Percentiles rank a stretch among this genome's conserved stretches.
phyloP scores from a whole-genome alignment of 2,888 invertebrate genomes.

The Thymelicus lineola region DNA sequence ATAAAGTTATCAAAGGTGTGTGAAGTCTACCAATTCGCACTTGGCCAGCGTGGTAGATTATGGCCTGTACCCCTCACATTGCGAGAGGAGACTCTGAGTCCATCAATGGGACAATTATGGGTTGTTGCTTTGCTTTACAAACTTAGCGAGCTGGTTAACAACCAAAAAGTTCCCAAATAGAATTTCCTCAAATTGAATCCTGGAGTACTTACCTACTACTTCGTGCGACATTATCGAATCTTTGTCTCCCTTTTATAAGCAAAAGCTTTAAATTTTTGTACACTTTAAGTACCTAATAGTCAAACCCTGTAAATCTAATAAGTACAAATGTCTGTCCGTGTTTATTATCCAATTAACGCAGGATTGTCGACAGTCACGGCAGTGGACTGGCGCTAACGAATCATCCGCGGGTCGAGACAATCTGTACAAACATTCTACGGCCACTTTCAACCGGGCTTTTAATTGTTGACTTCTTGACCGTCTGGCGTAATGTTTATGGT shows the following conservation, averaged over 20 bases:
- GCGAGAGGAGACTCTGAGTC: too few species aligned
- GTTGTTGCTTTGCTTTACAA: too few species aligned
- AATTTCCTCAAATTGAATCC: too few species aligned
- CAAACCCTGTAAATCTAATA: constrained; percentile 15
- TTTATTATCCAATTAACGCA: constrained; percentile 55
- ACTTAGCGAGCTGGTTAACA: too few species aligned
- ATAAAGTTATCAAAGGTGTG: too few species aligned
- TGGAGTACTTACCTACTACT: too few species aligned
- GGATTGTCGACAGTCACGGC: constrained; percentile 46
- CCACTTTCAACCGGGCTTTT: neutral
- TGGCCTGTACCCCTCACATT: neutral
- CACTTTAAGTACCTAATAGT: neutral
- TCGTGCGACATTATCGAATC: too few species aligned
- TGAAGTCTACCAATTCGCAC: neutral
- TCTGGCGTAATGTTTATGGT: too few species aligned
- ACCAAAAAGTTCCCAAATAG: too few species aligned
- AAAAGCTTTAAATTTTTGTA: neutral
- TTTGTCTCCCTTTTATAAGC: too few species aligned
- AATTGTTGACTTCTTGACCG: neutral
- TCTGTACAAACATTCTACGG: constrained; percentile 34
- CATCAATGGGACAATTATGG: too few species aligned
- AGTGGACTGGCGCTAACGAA: constrained; percentile 45
- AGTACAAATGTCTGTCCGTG: constrained; percentile 39
- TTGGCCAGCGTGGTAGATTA: neutral
- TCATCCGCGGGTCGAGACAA: constrained; percentile 36